Conservation (phyloP, 2,113 vertebrate genomes). For the Anoplopoma fimbria region DNA sequence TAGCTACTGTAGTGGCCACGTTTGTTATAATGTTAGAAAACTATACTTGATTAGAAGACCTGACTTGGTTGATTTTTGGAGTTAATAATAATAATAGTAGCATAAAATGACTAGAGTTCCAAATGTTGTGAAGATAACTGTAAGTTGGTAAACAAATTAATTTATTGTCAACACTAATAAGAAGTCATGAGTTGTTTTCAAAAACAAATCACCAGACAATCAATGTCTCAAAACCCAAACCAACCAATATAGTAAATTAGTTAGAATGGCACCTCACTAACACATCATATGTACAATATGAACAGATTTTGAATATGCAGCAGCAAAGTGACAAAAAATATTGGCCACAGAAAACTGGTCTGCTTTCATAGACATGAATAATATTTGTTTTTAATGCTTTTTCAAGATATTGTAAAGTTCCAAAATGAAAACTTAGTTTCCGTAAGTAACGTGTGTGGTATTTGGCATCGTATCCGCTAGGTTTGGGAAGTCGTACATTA, state of each 20-base stretch:
- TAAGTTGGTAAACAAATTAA: conserved; percentile 24
- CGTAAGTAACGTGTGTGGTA: conserved; percentile 15
- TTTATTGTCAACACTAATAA: conserved; percentile 7
- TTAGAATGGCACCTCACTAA: neutral
- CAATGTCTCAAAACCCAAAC: neutral
- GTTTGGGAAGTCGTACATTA: conserved; percentile 43
- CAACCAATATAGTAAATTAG: neutral
- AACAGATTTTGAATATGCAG: neutral
- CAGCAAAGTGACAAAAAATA: conserved; percentile 2
- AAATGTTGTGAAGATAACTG: conserved; percentile 8
- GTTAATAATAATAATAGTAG: neutral
- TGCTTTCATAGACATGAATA: neutral
- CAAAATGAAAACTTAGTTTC: conserved; percentile 9
- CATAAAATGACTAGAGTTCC: neutral
- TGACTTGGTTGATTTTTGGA: neutral
- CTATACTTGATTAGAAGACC: conserved; percentile 10
- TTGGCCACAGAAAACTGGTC: neutral
- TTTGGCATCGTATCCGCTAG: conserved; percentile 8
- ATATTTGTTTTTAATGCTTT: conserved; percentile 22
- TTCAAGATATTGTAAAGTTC: conserved; percentile 12
- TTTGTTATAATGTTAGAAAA: conserved; percentile 36
- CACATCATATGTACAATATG: neutral
- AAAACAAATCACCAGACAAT: neutral
- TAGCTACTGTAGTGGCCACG: conserved; percentile 7
- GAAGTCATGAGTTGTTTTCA: conserved; percentile 18